Percentiles rank a stretch among this genome's conserved stretches.
Evolutionary conservation across 2,888 invertebrate species (phyloP).

Genomic region (Ischnus inquisitorius): DNA sequence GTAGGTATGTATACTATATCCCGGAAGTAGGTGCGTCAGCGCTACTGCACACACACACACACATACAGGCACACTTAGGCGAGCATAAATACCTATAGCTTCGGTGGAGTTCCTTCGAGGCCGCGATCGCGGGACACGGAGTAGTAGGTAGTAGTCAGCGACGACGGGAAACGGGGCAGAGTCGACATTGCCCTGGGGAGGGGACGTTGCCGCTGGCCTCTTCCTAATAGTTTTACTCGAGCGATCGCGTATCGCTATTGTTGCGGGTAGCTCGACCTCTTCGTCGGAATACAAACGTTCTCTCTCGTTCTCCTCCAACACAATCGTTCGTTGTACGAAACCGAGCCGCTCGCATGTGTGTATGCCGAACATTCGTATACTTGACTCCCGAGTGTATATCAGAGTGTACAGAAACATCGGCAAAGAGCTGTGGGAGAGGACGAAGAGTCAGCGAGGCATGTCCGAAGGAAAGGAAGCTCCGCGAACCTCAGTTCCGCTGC

Average conservation of each 20-base stretch:
- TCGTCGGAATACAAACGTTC: background rate
- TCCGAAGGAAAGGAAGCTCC: slow-evolving; percentile 85
- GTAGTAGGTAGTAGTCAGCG: slow-evolving; percentile 17
- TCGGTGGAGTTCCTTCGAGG: slow-evolving; percentile 50
- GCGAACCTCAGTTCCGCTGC: slow-evolving; percentile 85
- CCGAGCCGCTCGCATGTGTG: background rate
- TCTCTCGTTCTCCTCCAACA: background rate
- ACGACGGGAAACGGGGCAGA: slow-evolving; percentile 59
- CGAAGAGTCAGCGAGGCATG: slow-evolving; percentile 82
- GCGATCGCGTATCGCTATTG: slow-evolving; percentile 79
- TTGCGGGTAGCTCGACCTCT: slow-evolving; percentile 69
- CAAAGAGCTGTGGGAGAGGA: slow-evolving; percentile 83
- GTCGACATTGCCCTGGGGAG: slow-evolving; percentile 30
- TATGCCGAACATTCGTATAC: slow-evolving; percentile 37
- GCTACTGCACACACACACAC: background rate
- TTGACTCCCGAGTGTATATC: slow-evolving; percentile 26
- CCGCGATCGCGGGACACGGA: slow-evolving; percentile 35
- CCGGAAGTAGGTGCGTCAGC: slow-evolving; percentile 66
- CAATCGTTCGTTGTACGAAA: background rate
- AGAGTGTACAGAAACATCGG: slow-evolving; percentile 52
- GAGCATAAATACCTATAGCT: slow-evolving; percentile 24
- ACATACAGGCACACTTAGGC: background rate
- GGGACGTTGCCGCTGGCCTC: slow-evolving; percentile 70
- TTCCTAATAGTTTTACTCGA: slow-evolving; percentile 77
- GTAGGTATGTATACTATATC: slow-evolving; percentile 42